These are phyloP conservation scores for Coremacera marginata DNA, from an alignment of 2,888 invertebrate species.

Conservation along the genomic window DNA sequence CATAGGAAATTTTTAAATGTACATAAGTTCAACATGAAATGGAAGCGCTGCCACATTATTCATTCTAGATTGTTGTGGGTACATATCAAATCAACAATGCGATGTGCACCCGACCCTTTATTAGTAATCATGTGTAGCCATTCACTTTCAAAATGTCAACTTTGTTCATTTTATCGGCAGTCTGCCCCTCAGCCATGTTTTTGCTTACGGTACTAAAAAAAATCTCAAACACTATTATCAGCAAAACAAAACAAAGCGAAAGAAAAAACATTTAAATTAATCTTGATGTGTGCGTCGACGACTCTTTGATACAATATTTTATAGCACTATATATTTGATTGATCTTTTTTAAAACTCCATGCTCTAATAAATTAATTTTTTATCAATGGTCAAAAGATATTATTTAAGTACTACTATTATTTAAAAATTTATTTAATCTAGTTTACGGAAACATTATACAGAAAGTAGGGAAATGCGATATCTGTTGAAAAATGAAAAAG, in stretches of 20 bases:
- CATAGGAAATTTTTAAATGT: not conserved
- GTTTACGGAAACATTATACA: too few species aligned
- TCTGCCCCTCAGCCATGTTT: slow-evolving; percentile 43
- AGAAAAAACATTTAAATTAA: not conserved
- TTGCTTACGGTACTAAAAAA: slow-evolving; percentile 37
- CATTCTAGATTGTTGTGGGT: too few species aligned
- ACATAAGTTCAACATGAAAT: not conserved
- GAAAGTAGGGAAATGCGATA: too few species aligned
- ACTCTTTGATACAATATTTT: not conserved
- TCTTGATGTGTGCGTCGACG: not conserved
- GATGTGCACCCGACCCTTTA: slow-evolving; percentile 6
- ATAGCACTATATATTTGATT: not conserved
- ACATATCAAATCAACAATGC: not conserved
- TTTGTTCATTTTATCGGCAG: not conserved
- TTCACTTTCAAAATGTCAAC: not conserved
- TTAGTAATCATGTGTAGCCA: not conserved
- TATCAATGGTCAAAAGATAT: too few species aligned
- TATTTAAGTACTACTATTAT: too few species aligned
- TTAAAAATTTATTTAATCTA: too few species aligned
- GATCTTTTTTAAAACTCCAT: not conserved
- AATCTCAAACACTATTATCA: not conserved
- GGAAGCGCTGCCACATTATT: too few species aligned
- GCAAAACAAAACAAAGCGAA: slow-evolving; percentile 5
- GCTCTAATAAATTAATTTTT: not conserved
- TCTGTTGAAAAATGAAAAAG: too few species aligned